These are phyloP conservation scores for Naso thynnoides DNA, from an alignment of 2,797 vertebrate species.

Conservation along the genomic window DNA sequence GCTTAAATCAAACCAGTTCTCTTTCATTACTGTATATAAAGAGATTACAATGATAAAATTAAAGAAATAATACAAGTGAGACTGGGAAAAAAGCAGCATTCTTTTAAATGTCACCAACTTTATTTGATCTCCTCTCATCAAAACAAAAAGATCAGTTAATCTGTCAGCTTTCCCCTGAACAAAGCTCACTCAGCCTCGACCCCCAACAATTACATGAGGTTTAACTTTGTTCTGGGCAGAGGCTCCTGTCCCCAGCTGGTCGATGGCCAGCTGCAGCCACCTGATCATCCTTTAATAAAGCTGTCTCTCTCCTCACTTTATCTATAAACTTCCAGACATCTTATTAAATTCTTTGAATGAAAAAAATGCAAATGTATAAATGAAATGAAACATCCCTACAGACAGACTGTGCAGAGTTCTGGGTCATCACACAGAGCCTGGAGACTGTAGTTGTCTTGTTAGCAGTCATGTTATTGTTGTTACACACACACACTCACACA, in stretches of 20 bases:
- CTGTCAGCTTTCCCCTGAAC: neutral
- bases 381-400: constrained; percentile 12
- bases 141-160: neutral
- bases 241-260: constrained; percentile 16
- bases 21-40: neutral
- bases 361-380: constrained; percentile 4
- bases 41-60: neutral
- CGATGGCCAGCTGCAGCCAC: constrained; percentile 2
- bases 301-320: constrained; percentile 6
- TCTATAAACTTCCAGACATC: neutral
- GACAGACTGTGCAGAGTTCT: neutral
- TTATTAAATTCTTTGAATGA: neutral
- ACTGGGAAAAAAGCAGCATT: neutral
- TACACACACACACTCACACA: neutral
- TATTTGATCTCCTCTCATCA: neutral
- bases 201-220: constrained; percentile 32
- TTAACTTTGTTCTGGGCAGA: constrained; percentile 7
- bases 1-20: neutral
- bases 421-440: constrained; percentile 2
- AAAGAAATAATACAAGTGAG: neutral
- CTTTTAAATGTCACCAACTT: neutral
- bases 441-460: constrained; percentile 11
- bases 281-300: constrained; percentile 25
- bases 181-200: neutral
- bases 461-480: neutral